A percentile compares a stretch with the other conserved stretches of the same genome.
Conservation (phyloP, 2,888 invertebrate species). For the Meteorus cinctellus region DNA sequence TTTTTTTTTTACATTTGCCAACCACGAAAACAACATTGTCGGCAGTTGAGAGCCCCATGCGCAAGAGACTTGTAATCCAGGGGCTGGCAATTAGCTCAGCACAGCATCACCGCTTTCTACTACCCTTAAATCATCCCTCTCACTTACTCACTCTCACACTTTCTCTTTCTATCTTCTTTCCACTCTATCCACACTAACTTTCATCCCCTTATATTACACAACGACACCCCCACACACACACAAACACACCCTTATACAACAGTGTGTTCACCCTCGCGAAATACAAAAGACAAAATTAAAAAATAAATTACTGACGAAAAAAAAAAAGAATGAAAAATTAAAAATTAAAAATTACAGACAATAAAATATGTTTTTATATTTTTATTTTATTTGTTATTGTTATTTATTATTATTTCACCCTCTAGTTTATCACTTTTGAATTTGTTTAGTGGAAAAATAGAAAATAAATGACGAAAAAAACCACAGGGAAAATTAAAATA, state of each 20-base stretch:
- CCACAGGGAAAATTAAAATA: slow-evolving; percentile 63
- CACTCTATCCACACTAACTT: slow-evolving; percentile 32
- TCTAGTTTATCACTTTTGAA: slow-evolving; percentile 34
- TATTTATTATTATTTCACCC: no score
- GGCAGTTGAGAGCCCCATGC: slow-evolving; percentile 59
- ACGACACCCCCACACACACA: slow-evolving; percentile 36
- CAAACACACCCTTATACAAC: slow-evolving; percentile 41
- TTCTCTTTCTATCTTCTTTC: slow-evolving; percentile 27
- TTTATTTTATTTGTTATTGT: no score
- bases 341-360: no score
- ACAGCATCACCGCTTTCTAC: slow-evolving; percentile 56
- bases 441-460: slow-evolving; percentile 27
- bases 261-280: slow-evolving; percentile 49
- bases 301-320: slow-evolving; percentile 65
- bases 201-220: slow-evolving; percentile 50
- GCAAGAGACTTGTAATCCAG: slow-evolving; percentile 72
- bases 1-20: slow-evolving; percentile 15
- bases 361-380: no score
- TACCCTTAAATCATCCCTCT: slow-evolving; percentile 27
- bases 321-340: slow-evolving; percentile 49
- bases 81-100: slow-evolving; percentile 67
- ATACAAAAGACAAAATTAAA: slow-evolving; percentile 65
- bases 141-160: slow-evolving; percentile 1
- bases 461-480: slow-evolving; percentile 6
- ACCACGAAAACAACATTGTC: slow-evolving; percentile 47